Evolutionary conservation across 1,140 invertebrate species (phyloP).

Genomic region (Limonius californicus): DNA sequence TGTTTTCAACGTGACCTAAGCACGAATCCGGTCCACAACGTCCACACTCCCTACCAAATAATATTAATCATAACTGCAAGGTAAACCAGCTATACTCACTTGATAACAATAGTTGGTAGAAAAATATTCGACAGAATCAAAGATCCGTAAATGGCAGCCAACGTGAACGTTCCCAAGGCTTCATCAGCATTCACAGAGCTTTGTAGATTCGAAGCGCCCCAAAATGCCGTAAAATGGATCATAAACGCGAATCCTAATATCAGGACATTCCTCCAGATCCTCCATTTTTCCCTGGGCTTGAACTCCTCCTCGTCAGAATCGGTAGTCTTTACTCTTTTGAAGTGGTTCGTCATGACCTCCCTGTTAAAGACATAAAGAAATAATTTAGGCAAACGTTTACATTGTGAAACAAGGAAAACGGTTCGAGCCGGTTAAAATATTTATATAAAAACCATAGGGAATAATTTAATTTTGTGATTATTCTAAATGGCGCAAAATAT

Average conservation of each 20-base stretch:
- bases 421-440: no score
- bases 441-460: no score
- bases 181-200: conserved; percentile 67
- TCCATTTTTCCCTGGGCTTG: conserved; percentile 54
- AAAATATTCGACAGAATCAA: conserved; percentile 79
- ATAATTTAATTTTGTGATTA: no score
- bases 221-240: conserved; percentile 79
- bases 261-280: conserved; percentile 69
- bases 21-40: no score
- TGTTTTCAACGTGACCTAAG: no score
- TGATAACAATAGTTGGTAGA: conserved; percentile 70
- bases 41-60: no score
- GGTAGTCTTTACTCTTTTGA: conserved; percentile 36
- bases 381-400: no score
- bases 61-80: no score
- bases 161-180: conserved; percentile 64
- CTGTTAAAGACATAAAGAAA: neutral
- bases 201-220: conserved; percentile 75
- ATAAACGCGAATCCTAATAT: conserved; percentile 74
- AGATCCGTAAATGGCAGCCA: conserved; percentile 75
- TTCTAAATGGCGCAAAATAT: no score
- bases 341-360: conserved; percentile 35
- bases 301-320: conserved; percentile 33
- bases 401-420: no score
- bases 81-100: no score